Evolutionary conservation across 1,140 invertebrate genomes (phyloP), one percentile per base, ranked within the genome.

Genomic region (Drosophila sulfurigaster): DNA sequence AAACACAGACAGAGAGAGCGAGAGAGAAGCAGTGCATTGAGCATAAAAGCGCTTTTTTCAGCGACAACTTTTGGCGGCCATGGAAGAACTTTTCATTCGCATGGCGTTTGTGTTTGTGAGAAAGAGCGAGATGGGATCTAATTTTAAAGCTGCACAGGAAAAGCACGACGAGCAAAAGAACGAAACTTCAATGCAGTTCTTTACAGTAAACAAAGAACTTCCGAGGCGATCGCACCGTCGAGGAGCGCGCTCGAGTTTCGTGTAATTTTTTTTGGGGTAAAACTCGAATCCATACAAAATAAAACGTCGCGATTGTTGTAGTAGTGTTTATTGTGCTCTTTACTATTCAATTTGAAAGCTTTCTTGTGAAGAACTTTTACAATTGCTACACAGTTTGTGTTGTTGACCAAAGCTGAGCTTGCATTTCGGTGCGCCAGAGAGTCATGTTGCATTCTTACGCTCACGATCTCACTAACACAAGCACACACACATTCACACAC

Each of bases 131-230:
- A 68, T 67, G 72, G 80, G 83, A 89, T 89, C 85, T 88, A 88
- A 89, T 88, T 82, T 73, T 58, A 89, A 83, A 89, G 85, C 85
- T 86, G 51, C 60, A 52, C 62, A 73, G 80, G 54, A 80, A 86
- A 83, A 73, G 77, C 77, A 49, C 28, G 16, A 46, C 48, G 7
- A 7, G 8, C 52, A 69, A 80, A 82, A 83, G 78, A 82, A 86
- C 51, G 32, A 59, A 86, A 87, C 82, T 83, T 89, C 66, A 69
- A 71, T 91, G 82, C 75, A 80, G 63, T 79, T 86, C 67, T 65
- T 67, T 67, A 58, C 86, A 81, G 73, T 89, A 91, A 91, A 91
- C 89, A 91, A 91, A 91, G 88, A 91, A 89, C 88, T 70, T 58
- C 58, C 48, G 60, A 82, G 48, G 72, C 57, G 88, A 91, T 91